Evolutionary conservation across 2,797 vertebrate species (phyloP), one percentile per base, ranked within the genome.

Genomic region (Ficedula albicollis): DNA sequence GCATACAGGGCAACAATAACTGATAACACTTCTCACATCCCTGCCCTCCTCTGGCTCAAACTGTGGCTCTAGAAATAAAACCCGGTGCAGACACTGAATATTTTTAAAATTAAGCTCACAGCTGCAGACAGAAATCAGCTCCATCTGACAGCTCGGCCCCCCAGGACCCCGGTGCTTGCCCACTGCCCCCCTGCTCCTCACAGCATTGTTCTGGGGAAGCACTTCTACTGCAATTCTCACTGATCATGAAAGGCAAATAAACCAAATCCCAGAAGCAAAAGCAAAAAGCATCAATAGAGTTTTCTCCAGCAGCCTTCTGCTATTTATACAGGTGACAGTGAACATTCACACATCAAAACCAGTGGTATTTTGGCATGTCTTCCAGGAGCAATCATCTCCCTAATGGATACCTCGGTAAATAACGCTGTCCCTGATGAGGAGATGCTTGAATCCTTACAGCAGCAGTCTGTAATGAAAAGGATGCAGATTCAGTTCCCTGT

Each of bases 281-380:
- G 82, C 67, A 60, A 62, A 73, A 93, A 87, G 59, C 80, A 89
- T 87, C 84, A 89, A 85, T 78, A 81, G 11, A 14, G 55, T 69
- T 85, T 79, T 44, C 91, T 73, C 66, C 66, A 90, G 67, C 88
- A 94, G 76, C 87, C 62, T 54, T 18, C 23, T 95, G 80, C 93
- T 93, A 86, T 95, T 95, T 91, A 95, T 91, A 92, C 85, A 96
- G 90, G 85, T 95, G 87, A 63, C 79, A 93, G 94, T 70, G 87
- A 94, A 89, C 72, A 55, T 82, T 94, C 85, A 4, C 76, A 85
- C 90, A 91, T 93, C 90, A 66, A 67, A 76, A 84, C 36, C 67
- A 59, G 76, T 29, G 80, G 77, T 84, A 86, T 93, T 96, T 91
- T 95, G 91, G 94, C 93, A 43, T 78, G 60, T 93, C 94, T 94